Conservation (phyloP, 2,888 invertebrate genomes). For the Polylopha cassiicola region DNA sequence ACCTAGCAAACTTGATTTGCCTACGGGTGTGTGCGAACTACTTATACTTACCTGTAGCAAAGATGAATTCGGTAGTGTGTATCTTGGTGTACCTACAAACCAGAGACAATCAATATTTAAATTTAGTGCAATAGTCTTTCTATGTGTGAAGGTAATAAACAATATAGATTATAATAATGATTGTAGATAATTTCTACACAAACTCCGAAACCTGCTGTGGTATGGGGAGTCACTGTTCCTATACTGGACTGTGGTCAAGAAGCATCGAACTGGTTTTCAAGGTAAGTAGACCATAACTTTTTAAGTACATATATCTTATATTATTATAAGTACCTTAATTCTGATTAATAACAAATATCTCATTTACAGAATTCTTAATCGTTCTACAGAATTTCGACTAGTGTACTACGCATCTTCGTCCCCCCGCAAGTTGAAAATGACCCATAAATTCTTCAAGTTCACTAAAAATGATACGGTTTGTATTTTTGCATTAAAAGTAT, state of each 20-base stretch:
- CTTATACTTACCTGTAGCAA: too few relatives aligned
- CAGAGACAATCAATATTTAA: too few relatives aligned
- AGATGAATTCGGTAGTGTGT: too few relatives aligned
- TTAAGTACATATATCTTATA: background rate
- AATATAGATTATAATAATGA: background rate
- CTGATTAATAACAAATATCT: too few relatives aligned
- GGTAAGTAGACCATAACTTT: constrained; percentile 21
- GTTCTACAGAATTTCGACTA: constrained; percentile 65
- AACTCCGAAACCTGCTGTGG: constrained; percentile 44
- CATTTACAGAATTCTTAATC: constrained; percentile 48
- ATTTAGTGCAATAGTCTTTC: too few relatives aligned
- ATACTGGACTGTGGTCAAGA: constrained; percentile 81
- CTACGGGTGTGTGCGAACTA: too few relatives aligned
- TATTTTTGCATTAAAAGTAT: background rate
- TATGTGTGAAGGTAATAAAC: too few relatives aligned
- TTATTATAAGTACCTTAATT: too few relatives aligned
- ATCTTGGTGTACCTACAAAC: too few relatives aligned
- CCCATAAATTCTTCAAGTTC: constrained; percentile 19
- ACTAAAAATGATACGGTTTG: constrained; percentile 28
- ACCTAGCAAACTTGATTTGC: too few relatives aligned
- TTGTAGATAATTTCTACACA: constrained; percentile 26
- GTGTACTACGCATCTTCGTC: constrained; percentile 62
- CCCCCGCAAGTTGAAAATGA: constrained; percentile 10
- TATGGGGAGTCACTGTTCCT: constrained; percentile 65
- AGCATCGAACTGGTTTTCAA: constrained; percentile 80